Base-by-base conservation (phyloP, 2,113 vertebrate genomes). In the Epinephelus cyanopodus region DNA sequence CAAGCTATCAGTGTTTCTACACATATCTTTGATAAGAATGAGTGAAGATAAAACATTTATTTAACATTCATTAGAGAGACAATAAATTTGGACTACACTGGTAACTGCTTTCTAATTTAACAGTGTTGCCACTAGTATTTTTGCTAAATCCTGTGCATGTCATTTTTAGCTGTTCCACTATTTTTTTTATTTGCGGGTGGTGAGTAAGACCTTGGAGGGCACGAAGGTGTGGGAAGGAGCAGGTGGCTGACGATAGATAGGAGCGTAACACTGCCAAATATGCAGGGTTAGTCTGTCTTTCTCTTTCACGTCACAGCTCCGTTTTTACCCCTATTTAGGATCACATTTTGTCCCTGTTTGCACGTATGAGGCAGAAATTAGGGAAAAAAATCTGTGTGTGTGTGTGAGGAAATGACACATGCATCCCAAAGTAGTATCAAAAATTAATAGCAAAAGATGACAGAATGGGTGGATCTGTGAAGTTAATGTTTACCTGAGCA, bases 151-250 rank as follows among this genome's bases (percentile, higher is more conserved):
- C 29, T 67, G 15, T 67, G 48, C 60, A 18, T 61, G 52, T 74
- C 2, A 53, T 60, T 42, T 74, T 21, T 27, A 82, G 21, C n/a
- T 48, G 29, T 63, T 81, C 4, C 48, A 60, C 42, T 15, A 6
- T 14, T 67, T 14, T 67, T 77, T 3, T 60, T 56, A 33, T 75
- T 79, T 86, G 25, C 33, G 73, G 57, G 18, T 6, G 23, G 66
- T 29, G 81, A 77, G 62, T 67, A 58, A 84, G 78, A 79, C 80
- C 88, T 86, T 65, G 45, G 61, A 66, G 18, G 58, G 29, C 33
- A 23, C 0, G 11, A 78, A 48, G 61, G n/a, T 73, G 86, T 92
- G 90, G 74, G 87, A 90, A 87, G 71, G 52, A 90, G 90, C 90
- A 92, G 86, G 79, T 91, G 89, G 27, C 27, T 53, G 73, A 52